A percentile compares a stretch with the other conserved stretches of the same genome.
Evolutionary conservation across 2,113 vertebrate genomes (phyloP).

Genomic region (Stegostoma tigrinum): DNA sequence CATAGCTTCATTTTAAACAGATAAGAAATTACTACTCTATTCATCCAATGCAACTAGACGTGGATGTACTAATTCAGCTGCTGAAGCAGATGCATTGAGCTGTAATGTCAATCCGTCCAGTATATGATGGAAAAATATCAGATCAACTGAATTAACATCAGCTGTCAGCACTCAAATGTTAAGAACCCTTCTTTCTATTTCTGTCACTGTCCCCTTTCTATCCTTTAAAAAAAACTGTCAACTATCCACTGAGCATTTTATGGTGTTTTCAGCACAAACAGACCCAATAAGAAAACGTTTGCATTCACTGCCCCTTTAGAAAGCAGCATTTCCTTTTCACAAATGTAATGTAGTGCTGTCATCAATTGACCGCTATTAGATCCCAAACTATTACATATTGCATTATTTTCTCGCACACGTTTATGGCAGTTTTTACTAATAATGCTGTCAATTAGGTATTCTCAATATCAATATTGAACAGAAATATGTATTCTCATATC

Average conservation of each 20-base stretch:
- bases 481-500: background rate
- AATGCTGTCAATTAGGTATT: background rate
- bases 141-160: slow-evolving; percentile 12
- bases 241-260: background rate
- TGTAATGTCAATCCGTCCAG: slow-evolving; percentile 10
- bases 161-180: slow-evolving; percentile 23
- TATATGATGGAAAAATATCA: slow-evolving; percentile 4
- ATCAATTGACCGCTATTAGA: background rate
- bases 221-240: background rate
- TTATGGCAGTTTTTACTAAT: background rate
- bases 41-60: background rate
- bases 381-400: background rate
- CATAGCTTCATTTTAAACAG: background rate
- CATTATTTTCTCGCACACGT: background rate
- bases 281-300: background rate
- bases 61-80: background rate
- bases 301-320: background rate
- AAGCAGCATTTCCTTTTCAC: background rate
- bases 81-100: background rate
- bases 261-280: background rate
- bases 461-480: background rate
- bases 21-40: background rate
- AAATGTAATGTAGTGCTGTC: background rate
- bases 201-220: background rate
- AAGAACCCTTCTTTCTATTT: background rate